Evolutionary conservation across 2,888 invertebrate species (phyloP), one percentile per base, ranked within the genome.

Genomic region (Mesopsocus fuscifrons): DNA sequence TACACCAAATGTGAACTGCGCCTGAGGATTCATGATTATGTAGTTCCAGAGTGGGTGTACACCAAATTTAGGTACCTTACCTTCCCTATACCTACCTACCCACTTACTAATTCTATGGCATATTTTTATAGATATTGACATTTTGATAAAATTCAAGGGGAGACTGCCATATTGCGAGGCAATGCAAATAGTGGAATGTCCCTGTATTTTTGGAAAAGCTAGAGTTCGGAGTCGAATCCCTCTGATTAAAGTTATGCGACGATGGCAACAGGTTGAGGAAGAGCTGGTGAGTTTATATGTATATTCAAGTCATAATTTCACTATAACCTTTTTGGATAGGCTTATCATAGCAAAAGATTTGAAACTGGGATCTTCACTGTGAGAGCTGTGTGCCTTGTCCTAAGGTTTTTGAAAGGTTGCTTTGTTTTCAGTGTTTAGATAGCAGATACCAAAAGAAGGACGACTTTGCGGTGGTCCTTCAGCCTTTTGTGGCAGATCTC

Each of bases 381-480:
- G n/a, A n/a, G n/a, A n/a, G n/a, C n/a, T n/a, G n/a, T n/a, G n/a
- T n/a, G n/a, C n/a, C n/a, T n/a, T n/a, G n/a, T n/a, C n/a, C n/a
- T n/a, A n/a, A n/a, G n/a, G n/a, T n/a, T n/a, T n/a, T n/a, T n/a
- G n/a, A n/a, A n/a, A n/a, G n/a, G n/a, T n/a, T n/a, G n/a, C n/a
- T n/a, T n/a, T 23, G 41, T 32, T 34, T 44, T 23, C 30, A 51
- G 51, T 40, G 42, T 4, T 38, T 44, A 3, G 42, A 35, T 20
- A 45, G 44, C 13, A 44, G 38, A 23, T 41, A 47, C n/a, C 45
- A 45, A 21, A 38, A 55, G 59, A 49, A 49, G 42, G 58, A 73
- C 46, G 71, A 72, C 47, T 76, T 76, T 50, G 62, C 71, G 1
- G 69, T 73, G 2, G 67, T 71, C 16, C 50, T 61, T 18, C 70